phyloP scores from a whole-genome alignment of 2,797 vertebrate genomes.

The Semotilus atromaculatus region DNA sequence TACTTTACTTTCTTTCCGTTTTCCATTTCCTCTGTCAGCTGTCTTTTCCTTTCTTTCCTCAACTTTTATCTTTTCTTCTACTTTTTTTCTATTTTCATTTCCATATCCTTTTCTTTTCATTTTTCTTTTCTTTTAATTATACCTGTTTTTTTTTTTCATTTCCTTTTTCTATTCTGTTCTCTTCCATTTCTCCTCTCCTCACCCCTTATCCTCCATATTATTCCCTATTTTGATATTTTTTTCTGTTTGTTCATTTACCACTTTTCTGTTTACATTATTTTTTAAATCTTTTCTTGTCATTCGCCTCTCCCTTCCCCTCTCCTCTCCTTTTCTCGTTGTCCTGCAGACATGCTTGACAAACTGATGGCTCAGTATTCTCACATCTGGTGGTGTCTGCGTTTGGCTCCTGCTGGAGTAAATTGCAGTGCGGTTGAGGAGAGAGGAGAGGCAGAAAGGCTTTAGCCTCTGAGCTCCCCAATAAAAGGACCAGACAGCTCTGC shows the following conservation, averaged over 20 bases:
- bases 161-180: too few species aligned
- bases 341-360: background rate
- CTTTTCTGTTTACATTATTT: background rate
- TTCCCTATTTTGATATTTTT: too few species aligned
- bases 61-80: too few species aligned
- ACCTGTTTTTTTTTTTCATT: too few species aligned
- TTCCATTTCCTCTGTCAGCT: too few species aligned
- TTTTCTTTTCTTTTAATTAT: too few species aligned
- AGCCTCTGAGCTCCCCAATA: constrained; percentile 32
- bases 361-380: constrained; percentile 6
- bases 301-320: background rate
- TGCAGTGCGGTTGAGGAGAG: constrained; percentile 8
- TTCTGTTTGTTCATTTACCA: background rate
- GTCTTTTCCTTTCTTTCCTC: too few species aligned
- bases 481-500: constrained; percentile 46
- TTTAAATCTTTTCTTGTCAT: background rate
- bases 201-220: too few species aligned
- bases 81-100: too few species aligned
- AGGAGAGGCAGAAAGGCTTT: constrained; percentile 34
- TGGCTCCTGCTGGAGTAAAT: constrained; percentile 29
- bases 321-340: background rate
- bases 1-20: too few species aligned
- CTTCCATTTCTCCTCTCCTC: too few species aligned
- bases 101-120: too few species aligned
- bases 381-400: constrained; percentile 32